Evolutionary conservation across 2,888 invertebrate species (phyloP).

Genomic region (Didymodactylos carnosus): DNA sequence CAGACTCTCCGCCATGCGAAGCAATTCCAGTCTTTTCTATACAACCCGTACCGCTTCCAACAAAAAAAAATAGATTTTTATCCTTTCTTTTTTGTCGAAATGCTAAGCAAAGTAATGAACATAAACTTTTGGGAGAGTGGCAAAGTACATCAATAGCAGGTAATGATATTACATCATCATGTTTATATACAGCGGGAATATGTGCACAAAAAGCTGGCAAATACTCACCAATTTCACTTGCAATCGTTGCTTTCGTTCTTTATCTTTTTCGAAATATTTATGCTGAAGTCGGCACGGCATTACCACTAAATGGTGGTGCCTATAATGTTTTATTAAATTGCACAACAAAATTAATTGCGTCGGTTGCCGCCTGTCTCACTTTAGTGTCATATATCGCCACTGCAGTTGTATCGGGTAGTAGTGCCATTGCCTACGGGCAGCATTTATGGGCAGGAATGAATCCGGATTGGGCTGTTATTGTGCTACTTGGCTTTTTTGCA

Average conservation of each 20-base stretch:
- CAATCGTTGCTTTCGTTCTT: neutral
- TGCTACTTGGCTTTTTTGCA: neutral
- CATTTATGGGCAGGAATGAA: neutral
- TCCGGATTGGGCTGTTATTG: neutral
- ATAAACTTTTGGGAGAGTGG: neutral
- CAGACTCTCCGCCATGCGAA: too few relatives aligned
- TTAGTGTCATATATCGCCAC: neutral
- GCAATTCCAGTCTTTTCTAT: too few relatives aligned
- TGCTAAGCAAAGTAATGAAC: neutral
- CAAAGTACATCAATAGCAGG: neutral
- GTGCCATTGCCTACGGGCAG: neutral
- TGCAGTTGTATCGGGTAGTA: neutral
- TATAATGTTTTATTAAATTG: neutral
- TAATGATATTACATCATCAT: neutral
- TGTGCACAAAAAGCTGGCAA: neutral
- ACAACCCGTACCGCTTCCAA: too few relatives aligned
- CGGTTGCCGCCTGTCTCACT: neutral
- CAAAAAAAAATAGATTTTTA: too few relatives aligned
- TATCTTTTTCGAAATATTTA: neutral
- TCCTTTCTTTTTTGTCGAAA: too few relatives aligned
- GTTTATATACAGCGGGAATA: neutral
- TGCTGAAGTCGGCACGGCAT: neutral
- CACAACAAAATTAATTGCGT: neutral
- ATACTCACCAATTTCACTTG: neutral
- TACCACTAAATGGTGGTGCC: neutral